phyloP scores from a whole-genome alignment of 30 jellyfish, hydroid and myxozoan species.

The Aurelia sp. region DNA sequence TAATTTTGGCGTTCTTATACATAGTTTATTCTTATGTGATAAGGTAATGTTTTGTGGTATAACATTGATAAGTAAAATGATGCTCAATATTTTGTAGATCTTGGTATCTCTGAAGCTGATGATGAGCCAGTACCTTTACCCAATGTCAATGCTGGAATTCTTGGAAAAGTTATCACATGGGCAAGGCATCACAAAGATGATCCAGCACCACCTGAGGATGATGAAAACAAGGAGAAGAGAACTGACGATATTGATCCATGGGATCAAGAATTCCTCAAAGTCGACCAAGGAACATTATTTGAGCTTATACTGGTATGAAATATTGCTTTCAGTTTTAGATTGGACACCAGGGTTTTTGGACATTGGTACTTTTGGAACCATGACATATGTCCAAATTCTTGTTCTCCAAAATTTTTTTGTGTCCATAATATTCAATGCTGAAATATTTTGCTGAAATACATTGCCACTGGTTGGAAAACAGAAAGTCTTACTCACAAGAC shows the following conservation, averaged over 20 bases:
- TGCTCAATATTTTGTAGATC: constrained; percentile 25
- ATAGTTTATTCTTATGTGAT: too few relatives aligned
- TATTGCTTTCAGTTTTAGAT: neutral
- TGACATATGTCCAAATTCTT: too few relatives aligned
- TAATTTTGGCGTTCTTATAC: too few relatives aligned
- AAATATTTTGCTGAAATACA: too few relatives aligned
- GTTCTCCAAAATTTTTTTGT: too few relatives aligned
- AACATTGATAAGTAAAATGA: too few relatives aligned
- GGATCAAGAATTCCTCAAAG: constrained; percentile 98
- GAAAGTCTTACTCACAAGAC: too few relatives aligned
- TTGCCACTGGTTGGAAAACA: too few relatives aligned
- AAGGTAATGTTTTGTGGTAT: too few relatives aligned
- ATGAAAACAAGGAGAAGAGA: constrained; percentile 87
- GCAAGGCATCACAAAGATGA: constrained; percentile 98
- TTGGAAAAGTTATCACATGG: constrained; percentile 91
- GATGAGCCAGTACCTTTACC: constrained; percentile 98
- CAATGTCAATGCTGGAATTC: constrained; percentile 91
- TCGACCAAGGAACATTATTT: constrained; percentile 96
- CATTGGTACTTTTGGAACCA: too few relatives aligned
- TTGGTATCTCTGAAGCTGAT: constrained; percentile 87
- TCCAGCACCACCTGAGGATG: constrained; percentile 98
- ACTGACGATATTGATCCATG: constrained; percentile 96
- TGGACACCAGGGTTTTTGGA: neutral
- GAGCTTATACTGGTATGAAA: constrained; percentile 82
- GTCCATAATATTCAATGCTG: too few relatives aligned